Evolutionary conservation across 2,113 vertebrate genomes (phyloP).

Genomic region (Psilopsiagon aurifrons): DNA sequence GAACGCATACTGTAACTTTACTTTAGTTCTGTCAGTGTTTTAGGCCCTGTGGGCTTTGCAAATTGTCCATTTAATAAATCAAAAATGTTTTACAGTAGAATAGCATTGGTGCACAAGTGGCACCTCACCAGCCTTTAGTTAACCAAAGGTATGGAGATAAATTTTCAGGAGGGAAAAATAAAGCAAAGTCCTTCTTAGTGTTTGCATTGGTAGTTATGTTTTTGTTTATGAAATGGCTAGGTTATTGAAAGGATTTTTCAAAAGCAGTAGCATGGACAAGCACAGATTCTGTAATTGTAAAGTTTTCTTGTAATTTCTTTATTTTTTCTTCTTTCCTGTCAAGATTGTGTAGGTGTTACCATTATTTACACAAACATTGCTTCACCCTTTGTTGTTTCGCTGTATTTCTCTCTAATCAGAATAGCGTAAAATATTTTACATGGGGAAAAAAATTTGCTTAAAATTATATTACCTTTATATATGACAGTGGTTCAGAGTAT

Average conservation of each 20-base stretch:
- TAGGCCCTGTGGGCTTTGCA: neutral
- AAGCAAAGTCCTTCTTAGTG: neutral
- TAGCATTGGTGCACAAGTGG: neutral
- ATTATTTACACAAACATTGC: constrained; percentile 7
- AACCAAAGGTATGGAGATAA: constrained; percentile 17
- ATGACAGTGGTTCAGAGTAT: constrained; percentile 32
- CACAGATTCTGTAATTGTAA: constrained; percentile 42
- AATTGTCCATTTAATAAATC: neutral
- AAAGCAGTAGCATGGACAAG: constrained; percentile 45
- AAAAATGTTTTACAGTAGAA: neutral
- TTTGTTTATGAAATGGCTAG: neutral
- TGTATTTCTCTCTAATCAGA: constrained; percentile 43
- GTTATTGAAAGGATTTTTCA: constrained; percentile 23
- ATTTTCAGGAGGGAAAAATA: neutral
- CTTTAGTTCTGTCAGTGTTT: neutral
- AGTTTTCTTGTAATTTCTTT: constrained; percentile 25
- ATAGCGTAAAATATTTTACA: constrained; percentile 30
- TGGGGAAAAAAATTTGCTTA: constrained; percentile 14
- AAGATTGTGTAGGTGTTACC: neutral
- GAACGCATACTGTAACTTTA: constrained; percentile 11
- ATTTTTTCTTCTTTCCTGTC: neutral
- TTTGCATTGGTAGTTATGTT: constrained; percentile 18
- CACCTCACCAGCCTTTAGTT: constrained; percentile 9
- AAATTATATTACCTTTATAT: constrained; percentile 52
- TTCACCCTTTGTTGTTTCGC: constrained; percentile 28